A percentile compares a stretch with the other conserved stretches of the same genome.
phyloP scores from a whole-genome alignment of 2,113 vertebrate genomes.

The Tragelaphus scriptus region DNA sequence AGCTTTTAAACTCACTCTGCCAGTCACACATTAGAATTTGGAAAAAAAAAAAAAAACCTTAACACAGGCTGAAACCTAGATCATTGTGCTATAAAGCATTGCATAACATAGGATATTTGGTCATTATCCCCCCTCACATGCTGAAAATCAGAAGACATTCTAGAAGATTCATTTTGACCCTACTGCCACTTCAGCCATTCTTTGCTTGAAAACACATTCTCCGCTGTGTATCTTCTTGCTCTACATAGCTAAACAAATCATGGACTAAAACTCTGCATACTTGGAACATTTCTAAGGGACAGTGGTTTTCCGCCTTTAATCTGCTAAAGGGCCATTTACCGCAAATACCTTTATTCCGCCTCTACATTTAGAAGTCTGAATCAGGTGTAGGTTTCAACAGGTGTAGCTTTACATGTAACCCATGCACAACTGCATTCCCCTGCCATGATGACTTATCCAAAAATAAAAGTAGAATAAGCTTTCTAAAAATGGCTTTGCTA shows the following conservation, averaged over 20 bases:
- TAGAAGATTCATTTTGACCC: slow-evolving; percentile 1
- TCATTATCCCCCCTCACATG: not conserved
- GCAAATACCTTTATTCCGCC: not conserved
- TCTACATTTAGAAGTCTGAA: not conserved
- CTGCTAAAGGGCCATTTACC: not conserved
- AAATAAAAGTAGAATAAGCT: not conserved
- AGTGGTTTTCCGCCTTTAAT: not conserved
- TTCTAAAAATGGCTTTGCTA: not conserved
- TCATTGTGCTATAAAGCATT: not conserved
- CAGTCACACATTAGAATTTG: slow-evolving; percentile 52
- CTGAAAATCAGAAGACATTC: slow-evolving; percentile 46
- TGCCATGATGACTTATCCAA: not conserved
- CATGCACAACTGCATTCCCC: not conserved
- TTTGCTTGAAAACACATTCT: not conserved
- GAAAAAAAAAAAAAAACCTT: not conserved
- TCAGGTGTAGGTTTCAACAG: not conserved
- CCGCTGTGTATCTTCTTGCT: not conserved
- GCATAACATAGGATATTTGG: not conserved
- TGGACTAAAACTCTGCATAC: not conserved
- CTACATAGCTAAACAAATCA: not conserved
- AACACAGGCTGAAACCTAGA: slow-evolving; percentile 36
- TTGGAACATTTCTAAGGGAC: not conserved
- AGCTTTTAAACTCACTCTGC: slow-evolving; percentile 57
- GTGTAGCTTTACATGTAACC: not conserved
- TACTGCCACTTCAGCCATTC: not conserved